phyloP scores from a whole-genome alignment of 2,888 invertebrate genomes.

The Herminia tarsipennalis region DNA sequence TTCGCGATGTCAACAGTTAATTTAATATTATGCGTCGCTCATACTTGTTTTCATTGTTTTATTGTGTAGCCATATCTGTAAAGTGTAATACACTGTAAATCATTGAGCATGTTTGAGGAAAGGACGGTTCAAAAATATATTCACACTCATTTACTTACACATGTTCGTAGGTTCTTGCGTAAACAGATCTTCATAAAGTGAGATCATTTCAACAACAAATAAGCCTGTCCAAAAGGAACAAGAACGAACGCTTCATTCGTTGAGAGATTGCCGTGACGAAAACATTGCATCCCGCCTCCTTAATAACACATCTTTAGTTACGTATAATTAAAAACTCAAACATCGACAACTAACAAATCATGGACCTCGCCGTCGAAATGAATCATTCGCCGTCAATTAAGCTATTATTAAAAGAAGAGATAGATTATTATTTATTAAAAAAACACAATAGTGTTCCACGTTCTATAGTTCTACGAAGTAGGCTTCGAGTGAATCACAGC shows the following conservation, averaged over 20 bases:
- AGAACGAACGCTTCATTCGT: conserved; percentile 50
- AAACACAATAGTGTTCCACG: conserved; percentile 66
- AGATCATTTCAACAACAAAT: conserved; percentile 42
- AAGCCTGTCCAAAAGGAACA: conserved; percentile 46
- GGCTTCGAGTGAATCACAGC: conserved; percentile 68
- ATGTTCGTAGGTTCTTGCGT: conserved; percentile 8
- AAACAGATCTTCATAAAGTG: conserved; percentile 24
- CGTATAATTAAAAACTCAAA: conserved; percentile 83
- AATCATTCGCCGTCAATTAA: conserved; percentile 78
- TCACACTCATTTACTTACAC: not conserved
- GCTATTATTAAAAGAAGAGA: conserved; percentile 68
- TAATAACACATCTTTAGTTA: conserved; percentile 79
- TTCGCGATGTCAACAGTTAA: conserved; percentile 64
- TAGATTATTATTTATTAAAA: conserved; percentile 68
- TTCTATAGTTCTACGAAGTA: conserved; percentile 72
- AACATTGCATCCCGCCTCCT: conserved; percentile 68
- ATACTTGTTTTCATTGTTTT: conserved; percentile 43
- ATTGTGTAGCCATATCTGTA: conserved; percentile 41
- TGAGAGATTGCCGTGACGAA: conserved; percentile 72
- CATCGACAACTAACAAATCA: conserved; percentile 80
- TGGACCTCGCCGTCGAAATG: conserved; percentile 62
- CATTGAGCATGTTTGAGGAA: conserved; percentile 45
- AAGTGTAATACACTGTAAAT: conserved; percentile 55
- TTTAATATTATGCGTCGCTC: conserved; percentile 59
- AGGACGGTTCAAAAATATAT: conserved; percentile 30